Evolutionary conservation across 2,797 vertebrate genomes (phyloP).

Genomic region (Ctenopoma multispine): DNA sequence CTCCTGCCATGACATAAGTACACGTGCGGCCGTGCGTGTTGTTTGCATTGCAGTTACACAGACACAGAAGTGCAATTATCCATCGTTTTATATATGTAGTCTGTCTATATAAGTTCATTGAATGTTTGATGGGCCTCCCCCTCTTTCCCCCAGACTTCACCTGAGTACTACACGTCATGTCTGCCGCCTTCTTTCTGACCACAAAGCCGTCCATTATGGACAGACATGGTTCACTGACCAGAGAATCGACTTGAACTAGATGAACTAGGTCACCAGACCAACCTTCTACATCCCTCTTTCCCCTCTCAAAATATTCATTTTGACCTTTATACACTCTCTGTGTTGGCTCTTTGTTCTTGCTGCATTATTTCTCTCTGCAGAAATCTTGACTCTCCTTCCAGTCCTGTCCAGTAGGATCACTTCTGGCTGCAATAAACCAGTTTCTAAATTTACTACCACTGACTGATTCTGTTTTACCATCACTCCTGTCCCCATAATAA

Average conservation of each 20-base stretch:
- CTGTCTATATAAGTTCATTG: slow-evolving; percentile 72
- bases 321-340: slow-evolving; percentile 11
- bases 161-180: slow-evolving; percentile 79
- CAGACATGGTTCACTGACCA: slow-evolving; percentile 65
- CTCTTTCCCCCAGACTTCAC: slow-evolving; percentile 56
- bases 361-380: slow-evolving; percentile 16
- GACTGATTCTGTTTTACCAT: slow-evolving; percentile 50
- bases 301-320: slow-evolving; percentile 42
- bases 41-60: slow-evolving; percentile 27
- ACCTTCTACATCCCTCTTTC: slow-evolving; percentile 21
- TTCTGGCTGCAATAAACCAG: slow-evolving; percentile 59
- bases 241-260: slow-evolving; percentile 58
- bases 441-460: slow-evolving; percentile 66
- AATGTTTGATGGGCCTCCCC: slow-evolving; percentile 59
- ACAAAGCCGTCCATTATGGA: slow-evolving; percentile 80
- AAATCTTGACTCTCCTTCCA: slow-evolving; percentile 44
- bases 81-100: slow-evolving; percentile 32
- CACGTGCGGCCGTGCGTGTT: slow-evolving; percentile 32
- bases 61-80: slow-evolving; percentile 23
- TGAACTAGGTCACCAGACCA: slow-evolving; percentile 21
- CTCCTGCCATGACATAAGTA: slow-evolving; percentile 37
- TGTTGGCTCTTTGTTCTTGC: slow-evolving; percentile 26
- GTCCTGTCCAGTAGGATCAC: slow-evolving; percentile 34
- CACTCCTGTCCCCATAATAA: slow-evolving; percentile 10
- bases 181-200: slow-evolving; percentile 76